Conservation (phyloP, 2,113 vertebrate species). For the Aythya baeri region DNA sequence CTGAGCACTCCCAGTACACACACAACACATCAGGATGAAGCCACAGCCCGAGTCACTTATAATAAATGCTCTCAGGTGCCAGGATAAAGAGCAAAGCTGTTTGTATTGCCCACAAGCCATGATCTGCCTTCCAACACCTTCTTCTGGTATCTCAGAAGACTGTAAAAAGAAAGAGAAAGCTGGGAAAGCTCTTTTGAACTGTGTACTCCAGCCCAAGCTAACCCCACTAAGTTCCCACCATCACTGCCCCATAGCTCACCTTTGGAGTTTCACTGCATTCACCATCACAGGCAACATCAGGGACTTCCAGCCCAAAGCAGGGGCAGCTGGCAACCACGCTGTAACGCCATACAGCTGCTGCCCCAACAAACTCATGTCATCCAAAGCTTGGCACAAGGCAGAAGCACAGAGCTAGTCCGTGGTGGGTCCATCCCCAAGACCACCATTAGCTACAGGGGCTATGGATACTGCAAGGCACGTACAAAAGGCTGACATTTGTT, state of each 20-base stretch:
- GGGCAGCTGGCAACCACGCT: neutral
- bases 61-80: neutral
- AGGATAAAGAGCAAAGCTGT: neutral
- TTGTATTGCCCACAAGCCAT: neutral
- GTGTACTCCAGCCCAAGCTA: neutral
- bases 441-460: neutral
- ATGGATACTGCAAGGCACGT: neutral
- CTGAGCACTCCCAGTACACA: neutral
- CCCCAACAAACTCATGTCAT: neutral
- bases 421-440: neutral
- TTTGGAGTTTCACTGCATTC: neutral
- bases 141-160: neutral
- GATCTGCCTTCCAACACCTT: neutral
- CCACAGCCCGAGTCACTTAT: neutral
- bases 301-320: neutral
- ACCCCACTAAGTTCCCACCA: neutral
- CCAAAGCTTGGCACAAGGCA: neutral
- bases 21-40: neutral
- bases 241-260: neutral
- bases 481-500: neutral
- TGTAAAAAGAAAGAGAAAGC: neutral
- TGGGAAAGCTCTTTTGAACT: neutral
- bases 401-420: neutral
- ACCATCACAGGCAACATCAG: rapidly evolving
- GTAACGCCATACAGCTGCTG: neutral